Percentiles rank a stretch among this genome's conserved stretches.
phyloP scores from a whole-genome alignment of 2,797 vertebrate species.

The Pachyuromys duprasi region DNA sequence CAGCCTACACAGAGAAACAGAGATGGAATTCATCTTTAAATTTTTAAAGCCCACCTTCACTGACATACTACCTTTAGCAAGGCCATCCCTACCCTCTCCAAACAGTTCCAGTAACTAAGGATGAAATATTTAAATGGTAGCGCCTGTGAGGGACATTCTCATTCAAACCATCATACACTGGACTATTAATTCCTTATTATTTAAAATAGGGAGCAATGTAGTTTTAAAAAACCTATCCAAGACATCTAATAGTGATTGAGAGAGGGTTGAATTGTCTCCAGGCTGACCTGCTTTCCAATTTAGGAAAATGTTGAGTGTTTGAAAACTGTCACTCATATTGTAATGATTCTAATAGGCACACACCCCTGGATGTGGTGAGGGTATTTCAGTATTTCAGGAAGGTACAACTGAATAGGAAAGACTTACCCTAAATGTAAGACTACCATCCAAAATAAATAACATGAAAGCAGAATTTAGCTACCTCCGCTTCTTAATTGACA shows the following conservation, averaged over 20 bases:
- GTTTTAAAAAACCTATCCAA: not conserved
- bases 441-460: not conserved
- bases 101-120: not conserved
- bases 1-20: not conserved
- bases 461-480: not conserved
- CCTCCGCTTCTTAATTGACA: not conserved
- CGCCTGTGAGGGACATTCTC: too few relatives aligned
- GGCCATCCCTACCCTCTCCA: not conserved
- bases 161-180: not conserved
- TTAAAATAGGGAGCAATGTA: not conserved
- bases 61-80: not conserved
- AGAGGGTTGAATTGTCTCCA: not conserved
- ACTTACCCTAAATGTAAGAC: not conserved
- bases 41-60: not conserved
- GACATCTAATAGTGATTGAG: not conserved
- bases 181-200: not conserved
- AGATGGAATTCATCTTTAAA: not conserved
- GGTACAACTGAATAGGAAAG: not conserved
- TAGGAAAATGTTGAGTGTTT: slow-evolving; percentile 46
- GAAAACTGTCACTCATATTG: not conserved
- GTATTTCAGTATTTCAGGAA: not conserved
- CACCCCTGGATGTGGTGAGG: not conserved
- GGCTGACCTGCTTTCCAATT: not conserved
- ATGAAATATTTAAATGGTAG: not conserved
- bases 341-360: not conserved